A percentile compares a stretch with the other conserved stretches of the same genome.
These are phyloP conservation scores for Crotalus tigris DNA, from an alignment of 2,113 vertebrate genomes.

Conservation along the genomic window DNA sequence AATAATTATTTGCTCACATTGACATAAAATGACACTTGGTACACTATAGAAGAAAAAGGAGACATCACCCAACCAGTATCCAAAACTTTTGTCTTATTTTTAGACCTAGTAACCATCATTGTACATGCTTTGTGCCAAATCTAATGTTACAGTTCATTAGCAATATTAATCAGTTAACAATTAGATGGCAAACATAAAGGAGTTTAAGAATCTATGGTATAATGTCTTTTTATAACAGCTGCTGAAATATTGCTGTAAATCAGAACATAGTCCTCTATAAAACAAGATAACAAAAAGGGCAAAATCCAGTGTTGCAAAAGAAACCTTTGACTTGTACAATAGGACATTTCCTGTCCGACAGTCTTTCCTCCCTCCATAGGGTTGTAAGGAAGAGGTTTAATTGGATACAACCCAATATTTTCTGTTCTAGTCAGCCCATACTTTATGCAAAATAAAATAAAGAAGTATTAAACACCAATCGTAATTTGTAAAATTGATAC, in stretches of 20 bases:
- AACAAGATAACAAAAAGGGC: constrained; percentile 2
- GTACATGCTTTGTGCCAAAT: constrained; percentile 80
- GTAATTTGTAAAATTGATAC: constrained; percentile 8
- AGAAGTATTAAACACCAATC: constrained; percentile 49
- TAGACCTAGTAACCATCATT: constrained; percentile 72
- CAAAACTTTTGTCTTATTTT: constrained; percentile 72
- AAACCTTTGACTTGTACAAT: not conserved
- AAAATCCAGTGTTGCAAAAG: not conserved
- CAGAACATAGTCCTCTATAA: not conserved
- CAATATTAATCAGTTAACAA: not conserved
- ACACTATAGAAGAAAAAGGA: constrained; percentile 78
- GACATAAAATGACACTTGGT: constrained; percentile 83
- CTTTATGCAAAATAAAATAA: constrained; percentile 40
- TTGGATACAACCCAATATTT: constrained; percentile 2
- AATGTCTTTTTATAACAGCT: constrained; percentile 56
- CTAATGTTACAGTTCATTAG: constrained; percentile 47
- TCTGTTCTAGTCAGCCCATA: constrained; percentile 61
- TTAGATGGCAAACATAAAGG: constrained; percentile 51
- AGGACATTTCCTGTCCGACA: not conserved
- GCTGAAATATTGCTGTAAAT: constrained; percentile 58
- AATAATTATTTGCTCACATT: constrained; percentile 81
- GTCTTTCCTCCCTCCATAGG: not conserved
- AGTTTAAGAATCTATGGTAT: constrained; percentile 48
- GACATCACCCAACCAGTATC: constrained; percentile 76
- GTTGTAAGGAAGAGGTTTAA: not conserved